Evolutionary conservation across 1,140 invertebrate species (phyloP).

Genomic region (Pseudomyrmex pallidus): DNA sequence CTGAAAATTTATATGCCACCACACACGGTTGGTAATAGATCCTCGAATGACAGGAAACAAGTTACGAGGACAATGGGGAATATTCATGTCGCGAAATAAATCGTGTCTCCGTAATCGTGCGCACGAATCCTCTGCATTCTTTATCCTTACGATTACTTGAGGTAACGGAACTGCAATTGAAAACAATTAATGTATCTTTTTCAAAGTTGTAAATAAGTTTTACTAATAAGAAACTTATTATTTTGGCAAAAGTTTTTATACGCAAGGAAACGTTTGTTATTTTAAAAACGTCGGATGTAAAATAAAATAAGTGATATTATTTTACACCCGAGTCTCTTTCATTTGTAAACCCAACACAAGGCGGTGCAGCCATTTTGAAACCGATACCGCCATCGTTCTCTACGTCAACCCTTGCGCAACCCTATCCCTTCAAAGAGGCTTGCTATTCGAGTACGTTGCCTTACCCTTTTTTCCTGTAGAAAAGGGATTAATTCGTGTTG

Average conservation of each 20-base stretch:
- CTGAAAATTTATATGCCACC: conserved; percentile 66
- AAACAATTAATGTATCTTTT: neutral
- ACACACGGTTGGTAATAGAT: conserved; percentile 60
- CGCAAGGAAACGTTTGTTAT: too few species aligned
- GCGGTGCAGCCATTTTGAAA: conserved; percentile 76
- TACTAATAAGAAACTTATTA: too few species aligned
- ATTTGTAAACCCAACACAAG: neutral
- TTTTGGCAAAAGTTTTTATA: too few species aligned
- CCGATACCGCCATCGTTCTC: conserved; percentile 68
- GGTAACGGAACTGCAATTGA: conserved; percentile 44
- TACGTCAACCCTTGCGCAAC: conserved; percentile 74
- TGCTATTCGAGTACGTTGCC: conserved; percentile 56
- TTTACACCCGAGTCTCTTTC: too few species aligned
- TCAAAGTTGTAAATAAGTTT: too few species aligned
- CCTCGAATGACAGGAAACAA: conserved; percentile 77
- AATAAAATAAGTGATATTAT: too few species aligned
- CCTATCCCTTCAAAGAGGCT: conserved; percentile 72
- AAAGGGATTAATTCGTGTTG: conserved; percentile 67
- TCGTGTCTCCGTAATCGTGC: conserved; percentile 51
- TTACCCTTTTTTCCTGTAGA: conserved; percentile 68
- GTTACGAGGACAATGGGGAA: conserved; percentile 73
- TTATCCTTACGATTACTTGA: conserved; percentile 38
- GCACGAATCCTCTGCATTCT: conserved; percentile 10
- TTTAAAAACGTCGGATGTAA: too few species aligned
- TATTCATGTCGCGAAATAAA: conserved; percentile 79